Percentiles rank a stretch among this genome's conserved stretches.
Evolutionary conservation across 1,140 invertebrate genomes (phyloP).

Genomic region (Macrobrachium rosenbergii): DNA sequence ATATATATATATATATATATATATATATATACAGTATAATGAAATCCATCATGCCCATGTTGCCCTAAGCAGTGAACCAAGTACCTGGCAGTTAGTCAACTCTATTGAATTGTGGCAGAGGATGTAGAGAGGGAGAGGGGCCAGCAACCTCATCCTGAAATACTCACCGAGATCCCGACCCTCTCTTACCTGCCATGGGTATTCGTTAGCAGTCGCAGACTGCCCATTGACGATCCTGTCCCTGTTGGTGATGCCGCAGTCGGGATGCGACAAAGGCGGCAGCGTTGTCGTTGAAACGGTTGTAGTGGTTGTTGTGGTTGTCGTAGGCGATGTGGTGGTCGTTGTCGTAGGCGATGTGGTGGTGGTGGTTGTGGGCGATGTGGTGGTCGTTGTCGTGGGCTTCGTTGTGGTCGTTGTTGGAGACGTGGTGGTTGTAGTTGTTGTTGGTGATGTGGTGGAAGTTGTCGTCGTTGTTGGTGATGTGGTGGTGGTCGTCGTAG

Average conservation of each 20-base stretch:
- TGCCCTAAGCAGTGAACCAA: no score
- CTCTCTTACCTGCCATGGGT: constrained; percentile 1
- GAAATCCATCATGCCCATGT: no score
- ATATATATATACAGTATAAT: no score
- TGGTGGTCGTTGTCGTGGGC: neutral
- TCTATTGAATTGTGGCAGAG: no score
- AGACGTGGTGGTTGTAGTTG: neutral
- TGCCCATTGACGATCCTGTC: neutral
- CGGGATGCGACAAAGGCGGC: neutral
- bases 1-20: no score
- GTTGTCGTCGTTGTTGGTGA: neutral
- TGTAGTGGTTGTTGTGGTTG: neutral
- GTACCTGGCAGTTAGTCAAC: no score
- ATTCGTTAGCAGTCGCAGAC: neutral
- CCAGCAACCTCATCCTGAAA: no score
- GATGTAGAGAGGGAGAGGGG: no score
- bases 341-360: neutral
- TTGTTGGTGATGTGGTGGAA: neutral
- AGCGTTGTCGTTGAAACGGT: neutral
- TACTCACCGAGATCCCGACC: neutral
- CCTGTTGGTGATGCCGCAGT: constrained; percentile 3
- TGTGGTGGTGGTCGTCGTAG: neutral
- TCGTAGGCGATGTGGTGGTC: neutral
- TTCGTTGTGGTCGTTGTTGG: neutral
- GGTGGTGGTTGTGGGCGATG: neutral